Evolutionary conservation across 2,888 invertebrate genomes (phyloP), one percentile per base, ranked within the genome.

Genomic region (Harpagoxenus sublaevis): DNA sequence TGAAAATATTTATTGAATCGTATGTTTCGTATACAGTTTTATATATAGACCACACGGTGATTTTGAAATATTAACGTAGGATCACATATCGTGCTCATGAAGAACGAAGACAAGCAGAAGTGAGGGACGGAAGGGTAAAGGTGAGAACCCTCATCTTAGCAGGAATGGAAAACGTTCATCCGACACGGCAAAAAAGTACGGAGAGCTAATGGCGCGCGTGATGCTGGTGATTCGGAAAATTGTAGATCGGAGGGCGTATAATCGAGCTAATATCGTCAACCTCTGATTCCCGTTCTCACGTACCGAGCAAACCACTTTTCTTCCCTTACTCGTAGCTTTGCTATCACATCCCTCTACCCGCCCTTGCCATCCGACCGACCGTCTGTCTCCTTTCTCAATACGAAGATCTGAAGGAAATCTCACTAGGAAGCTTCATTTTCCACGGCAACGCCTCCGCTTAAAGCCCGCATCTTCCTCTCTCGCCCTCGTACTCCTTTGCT

Each of bases 21-120:
- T 79, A 87, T 86, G 3, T 85, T 84, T 53, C 66, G 77, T 57
- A 81, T 66, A 78, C 63, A 86, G 90, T 93, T 94, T 94, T 93
- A 93, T 94, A 93, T 93, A 92, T 87, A 92, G 90, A 92, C 93
- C 9, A 94, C 93, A 93, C 92, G 91, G 87, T 92, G 90, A 91
- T 92, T 93, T 92, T 91, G 91, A 91, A 90, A 91, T 91, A 90
- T 93, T 94, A 94, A 92, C 92, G 73, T 53, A 88, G 15, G 57
- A 83, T 83, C 51, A 62, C 57, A 28, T 45, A 73, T 75, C 60
- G 23, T 45, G 0, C n/a, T 78, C 31, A 55, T 31, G 60, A 60
- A 74, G 65, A 15, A 60, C 60, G 48, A 23, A 71, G 23, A 57
- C 10, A 10, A 71, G n/a, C 39, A 55, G 77, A 84, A 83, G 63